Conservation (phyloP, 2,797 vertebrate species). For the Xyrichtys novacula region DNA sequence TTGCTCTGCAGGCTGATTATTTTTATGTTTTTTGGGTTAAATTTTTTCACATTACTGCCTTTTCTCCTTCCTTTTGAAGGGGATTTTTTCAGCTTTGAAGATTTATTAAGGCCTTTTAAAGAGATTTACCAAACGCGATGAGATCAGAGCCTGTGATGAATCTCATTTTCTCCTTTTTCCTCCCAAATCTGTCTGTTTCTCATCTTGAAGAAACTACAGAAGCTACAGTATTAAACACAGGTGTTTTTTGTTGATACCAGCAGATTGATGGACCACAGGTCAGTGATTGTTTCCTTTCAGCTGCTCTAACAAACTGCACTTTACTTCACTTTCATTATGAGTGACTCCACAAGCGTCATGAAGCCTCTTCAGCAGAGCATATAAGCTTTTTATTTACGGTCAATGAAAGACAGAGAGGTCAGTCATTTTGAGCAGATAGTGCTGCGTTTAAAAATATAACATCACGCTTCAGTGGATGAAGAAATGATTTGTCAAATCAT, state of each 20-base stretch:
- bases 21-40: not conserved
- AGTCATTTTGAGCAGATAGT: conserved; percentile 52
- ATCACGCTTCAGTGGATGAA: conserved; percentile 31
- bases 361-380: conserved; percentile 64
- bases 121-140: not conserved
- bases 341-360: conserved; percentile 58
- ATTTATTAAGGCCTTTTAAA: not conserved
- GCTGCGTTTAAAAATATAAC: conserved; percentile 42
- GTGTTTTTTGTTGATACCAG: conserved; percentile 39
- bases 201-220: not conserved
- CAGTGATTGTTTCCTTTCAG: conserved; percentile 49
- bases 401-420: conserved; percentile 52
- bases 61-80: not conserved
- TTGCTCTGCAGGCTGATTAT: not conserved
- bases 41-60: not conserved
- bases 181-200: not conserved
- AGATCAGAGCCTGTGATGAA: not conserved
- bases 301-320: conserved; percentile 47
- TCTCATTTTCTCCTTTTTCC: not conserved
- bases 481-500: conserved; percentile 54
- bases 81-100: not conserved
- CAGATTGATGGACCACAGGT: conserved; percentile 54
- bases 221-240: not conserved
- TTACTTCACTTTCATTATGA: conserved; percentile 58
- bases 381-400: conserved; percentile 67